Percentiles rank a stretch among this genome's conserved stretches.
These are phyloP conservation scores for Chloroclysta siterata DNA, from an alignment of 2,888 invertebrate species.

Conservation along the genomic window DNA sequence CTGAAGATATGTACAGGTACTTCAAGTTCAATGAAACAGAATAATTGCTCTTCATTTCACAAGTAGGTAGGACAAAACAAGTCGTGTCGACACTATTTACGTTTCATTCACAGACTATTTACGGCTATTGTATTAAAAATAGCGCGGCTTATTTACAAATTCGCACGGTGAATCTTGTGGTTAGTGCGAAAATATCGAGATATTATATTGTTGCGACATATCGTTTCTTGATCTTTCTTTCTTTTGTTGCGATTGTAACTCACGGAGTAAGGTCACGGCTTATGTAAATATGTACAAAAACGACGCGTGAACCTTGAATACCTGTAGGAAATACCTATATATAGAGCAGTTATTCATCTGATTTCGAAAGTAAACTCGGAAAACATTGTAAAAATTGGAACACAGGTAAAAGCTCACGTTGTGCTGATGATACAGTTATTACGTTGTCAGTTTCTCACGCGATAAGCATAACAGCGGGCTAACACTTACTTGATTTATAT, in stretches of 20 bases:
- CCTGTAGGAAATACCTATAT: background rate
- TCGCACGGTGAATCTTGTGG: constrained; percentile 12
- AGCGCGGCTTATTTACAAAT: constrained; percentile 17
- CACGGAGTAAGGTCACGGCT: constrained; percentile 62
- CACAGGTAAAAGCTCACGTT: constrained; percentile 69
- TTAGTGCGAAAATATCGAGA: constrained; percentile 48
- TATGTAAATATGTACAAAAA: constrained; percentile 51
- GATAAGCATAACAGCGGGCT: constrained; percentile 18
- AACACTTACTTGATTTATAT: constrained; percentile 65
- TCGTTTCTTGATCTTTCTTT: constrained; percentile 49
- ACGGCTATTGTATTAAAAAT: constrained; percentile 21
- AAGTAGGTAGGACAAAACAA: constrained; percentile 11
- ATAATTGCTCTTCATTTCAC: background rate
- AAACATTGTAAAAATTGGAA: constrained; percentile 34
- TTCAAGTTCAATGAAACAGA: background rate
- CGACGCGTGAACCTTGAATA: constrained; percentile 17
- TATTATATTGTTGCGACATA: constrained; percentile 46
- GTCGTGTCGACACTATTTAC: constrained; percentile 6
- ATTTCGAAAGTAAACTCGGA: constrained; percentile 16
- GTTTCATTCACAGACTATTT: constrained; percentile 55
- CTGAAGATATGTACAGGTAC: too few species aligned
- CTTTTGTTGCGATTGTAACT: constrained; percentile 59
- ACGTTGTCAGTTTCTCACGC: constrained; percentile 40
- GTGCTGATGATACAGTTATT: constrained; percentile 54
- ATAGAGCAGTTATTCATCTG: background rate